Conservation (phyloP, 1,140 invertebrate species). For the Hyles euphorbiae region DNA sequence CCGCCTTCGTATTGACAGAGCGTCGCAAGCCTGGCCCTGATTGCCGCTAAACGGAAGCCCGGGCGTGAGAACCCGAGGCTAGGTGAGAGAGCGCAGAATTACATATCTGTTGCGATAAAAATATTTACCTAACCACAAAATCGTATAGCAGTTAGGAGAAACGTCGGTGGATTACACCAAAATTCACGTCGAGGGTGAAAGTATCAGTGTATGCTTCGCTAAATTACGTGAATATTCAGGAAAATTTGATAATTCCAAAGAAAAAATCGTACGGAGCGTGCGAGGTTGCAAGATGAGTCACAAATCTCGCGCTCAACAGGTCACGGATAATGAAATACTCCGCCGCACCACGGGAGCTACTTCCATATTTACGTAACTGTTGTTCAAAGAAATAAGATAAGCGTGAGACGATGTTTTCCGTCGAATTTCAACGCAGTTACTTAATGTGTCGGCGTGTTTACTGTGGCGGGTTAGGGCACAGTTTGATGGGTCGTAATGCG, state of each 20-base stretch:
- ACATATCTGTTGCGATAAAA: conserved; percentile 18
- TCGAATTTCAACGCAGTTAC: conserved; percentile 42
- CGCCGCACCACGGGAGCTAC: conserved; percentile 44
- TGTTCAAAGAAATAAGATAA: conserved; percentile 54
- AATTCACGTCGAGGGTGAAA: neutral
- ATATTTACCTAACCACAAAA: conserved; percentile 19
- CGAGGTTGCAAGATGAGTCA: conserved; percentile 51
- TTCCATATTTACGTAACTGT: conserved; percentile 62
- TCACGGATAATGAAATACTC: conserved; percentile 66
- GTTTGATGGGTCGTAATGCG: conserved; percentile 40
- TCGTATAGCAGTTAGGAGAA: neutral
- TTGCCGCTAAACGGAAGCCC: conserved; percentile 65
- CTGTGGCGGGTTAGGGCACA: conserved; percentile 27
- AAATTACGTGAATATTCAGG: conserved; percentile 20
- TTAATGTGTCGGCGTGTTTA: conserved; percentile 49
- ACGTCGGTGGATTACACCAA: too few relatives aligned
- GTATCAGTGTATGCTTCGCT: neutral
- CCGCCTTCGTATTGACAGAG: conserved; percentile 67
- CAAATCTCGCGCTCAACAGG: conserved; percentile 66
- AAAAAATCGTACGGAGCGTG: conserved; percentile 27
- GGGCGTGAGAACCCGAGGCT: conserved; percentile 51
- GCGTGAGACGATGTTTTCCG: conserved; percentile 36
- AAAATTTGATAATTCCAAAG: conserved; percentile 39
- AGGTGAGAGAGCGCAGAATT: conserved; percentile 44
- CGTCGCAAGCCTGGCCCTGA: conserved; percentile 61